Evolutionary conservation across 1,140 invertebrate species (phyloP), one percentile per base, ranked within the genome.

Genomic region (Macrosteles quadrilineatus): DNA sequence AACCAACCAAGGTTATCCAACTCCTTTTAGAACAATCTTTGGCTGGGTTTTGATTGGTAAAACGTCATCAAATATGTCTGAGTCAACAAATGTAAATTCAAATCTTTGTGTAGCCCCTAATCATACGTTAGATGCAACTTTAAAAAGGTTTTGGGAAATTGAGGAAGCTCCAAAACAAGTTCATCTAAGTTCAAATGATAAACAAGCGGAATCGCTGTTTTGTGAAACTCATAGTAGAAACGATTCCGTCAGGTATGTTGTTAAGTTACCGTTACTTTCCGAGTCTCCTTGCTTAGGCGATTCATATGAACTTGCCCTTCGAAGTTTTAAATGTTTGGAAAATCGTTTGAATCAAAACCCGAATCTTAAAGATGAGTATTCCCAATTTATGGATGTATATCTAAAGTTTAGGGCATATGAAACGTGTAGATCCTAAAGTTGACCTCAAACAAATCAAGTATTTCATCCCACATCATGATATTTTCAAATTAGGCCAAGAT

Each of bases 331-430:
- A 2, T 45, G 14, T 14, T 57, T 68, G 19, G 69, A 2, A 1
- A 43, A 32, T 14, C 17, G 69, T 6, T 66, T 74, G n/a, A 25
- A 9, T 14, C 67, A 47, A 27, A 69, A 72, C 63, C n/a, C 12
- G 29, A 11, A 47, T 17, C 23, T 72, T 2, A 40, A 55, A 30
- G 4, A 19, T 29, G 27, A 73, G 14, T 80, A 80, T 62, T 12
- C 64, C 0, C 36, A 73, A 9, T 78, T 79, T 55, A 77, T 79
- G 73, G 62, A 71, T n/a, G 78, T 77, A 40, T 77, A 79, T 66
- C 9, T 69, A 31, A 43, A 68, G 0, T 23, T 2, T 75, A 21
- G 70, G 75, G 9, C 75, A 77, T 55, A 78, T 79, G 75, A 30
- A 19, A 30, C 6, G 47, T 19, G 25, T 27, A 32, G 57, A 43